These are phyloP conservation scores for Silvanus unidentatus DNA, from an alignment of 2,888 invertebrate species.

Conservation along the genomic window DNA sequence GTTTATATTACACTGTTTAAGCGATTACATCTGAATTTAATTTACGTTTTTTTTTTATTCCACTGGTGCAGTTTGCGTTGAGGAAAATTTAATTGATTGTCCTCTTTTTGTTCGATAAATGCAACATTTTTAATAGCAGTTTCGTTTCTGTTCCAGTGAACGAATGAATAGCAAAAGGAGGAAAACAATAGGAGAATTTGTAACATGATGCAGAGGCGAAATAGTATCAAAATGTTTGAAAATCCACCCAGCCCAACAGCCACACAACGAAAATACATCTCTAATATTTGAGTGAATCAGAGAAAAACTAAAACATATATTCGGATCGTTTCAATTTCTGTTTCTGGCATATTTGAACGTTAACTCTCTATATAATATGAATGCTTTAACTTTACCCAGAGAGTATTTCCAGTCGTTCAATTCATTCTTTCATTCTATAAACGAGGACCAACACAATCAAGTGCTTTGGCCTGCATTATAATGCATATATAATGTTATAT, in stretches of 20 bases:
- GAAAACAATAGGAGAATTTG: no score
- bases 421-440: slow-evolving; percentile 31
- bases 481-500: slow-evolving; percentile 49
- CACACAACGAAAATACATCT: slow-evolving; percentile 20
- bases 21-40: no score
- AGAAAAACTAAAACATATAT: slow-evolving; percentile 46
- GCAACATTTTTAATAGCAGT: no score
- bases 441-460: slow-evolving; percentile 28
- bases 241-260: slow-evolving; percentile 1
- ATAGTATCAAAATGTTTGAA: no score
- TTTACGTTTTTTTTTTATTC: no score
- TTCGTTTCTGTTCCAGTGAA: no score
- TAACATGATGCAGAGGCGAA: no score
- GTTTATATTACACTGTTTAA: slow-evolving; percentile 16
- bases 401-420: slow-evolving; percentile 39
- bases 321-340: slow-evolving; percentile 48
- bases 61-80: no score
- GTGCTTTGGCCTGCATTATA: slow-evolving; percentile 42
- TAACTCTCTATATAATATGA: slow-evolving; percentile 48
- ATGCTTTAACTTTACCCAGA: slow-evolving; percentile 45
- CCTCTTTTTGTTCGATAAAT: no score
- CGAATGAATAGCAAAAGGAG: no score
- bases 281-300: slow-evolving; percentile 27
- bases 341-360: slow-evolving; percentile 48
- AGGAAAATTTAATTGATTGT: no score